phyloP scores from a whole-genome alignment of 2,888 invertebrate species.

The Caenorhabditis sp. region DNA sequence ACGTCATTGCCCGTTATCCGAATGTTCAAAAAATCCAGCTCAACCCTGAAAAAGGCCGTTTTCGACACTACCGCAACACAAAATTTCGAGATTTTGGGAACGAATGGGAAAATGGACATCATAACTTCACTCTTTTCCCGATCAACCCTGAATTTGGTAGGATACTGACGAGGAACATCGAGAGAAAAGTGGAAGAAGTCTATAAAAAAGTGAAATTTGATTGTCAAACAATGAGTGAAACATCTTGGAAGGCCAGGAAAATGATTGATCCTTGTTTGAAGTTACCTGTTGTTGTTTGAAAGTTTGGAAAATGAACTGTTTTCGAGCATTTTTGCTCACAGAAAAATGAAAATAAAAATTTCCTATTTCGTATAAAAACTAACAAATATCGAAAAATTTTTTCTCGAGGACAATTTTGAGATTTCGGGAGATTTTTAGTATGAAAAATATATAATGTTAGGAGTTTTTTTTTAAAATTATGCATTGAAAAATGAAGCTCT shows the following conservation, averaged over 20 bases:
- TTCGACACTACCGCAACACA: slow-evolving; percentile 3
- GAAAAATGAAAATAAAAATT: too few relatives aligned
- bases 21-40: not conserved
- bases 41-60: not conserved
- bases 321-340: too few relatives aligned
- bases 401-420: too few relatives aligned
- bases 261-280: not conserved
- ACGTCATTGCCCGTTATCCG: not conserved
- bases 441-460: too few relatives aligned
- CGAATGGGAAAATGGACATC: not conserved
- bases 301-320: too few relatives aligned
- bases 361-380: too few relatives aligned
- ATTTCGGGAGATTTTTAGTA: too few relatives aligned
- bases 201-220: not conserved
- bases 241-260: not conserved
- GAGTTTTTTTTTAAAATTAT: too few relatives aligned
- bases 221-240: not conserved
- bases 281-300: too few relatives aligned
- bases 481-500: too few relatives aligned
- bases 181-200: not conserved
- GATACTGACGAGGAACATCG: not conserved
- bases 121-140: not conserved
- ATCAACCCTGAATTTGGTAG: not conserved
- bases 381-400: too few relatives aligned
- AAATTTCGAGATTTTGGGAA: not conserved